A percentile compares a stretch with the other conserved stretches of the same genome.
These are phyloP conservation scores for Hirudinaria manillensis DNA, from an alignment of 2,888 invertebrate species.

Conservation along the genomic window DNA sequence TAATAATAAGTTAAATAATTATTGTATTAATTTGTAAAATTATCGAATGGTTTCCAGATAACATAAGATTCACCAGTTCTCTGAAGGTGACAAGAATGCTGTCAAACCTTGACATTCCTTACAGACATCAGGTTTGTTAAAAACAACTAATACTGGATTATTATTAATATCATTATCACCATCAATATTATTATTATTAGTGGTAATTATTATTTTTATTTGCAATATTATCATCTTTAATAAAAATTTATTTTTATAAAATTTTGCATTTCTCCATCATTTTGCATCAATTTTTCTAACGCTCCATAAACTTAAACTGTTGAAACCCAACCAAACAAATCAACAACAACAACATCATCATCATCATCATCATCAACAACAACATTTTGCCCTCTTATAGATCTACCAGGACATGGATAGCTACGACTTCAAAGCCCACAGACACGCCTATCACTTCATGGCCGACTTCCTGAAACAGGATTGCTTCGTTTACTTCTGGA, in stretches of 20 bases:
- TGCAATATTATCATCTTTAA: not conserved
- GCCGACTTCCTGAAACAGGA: slow-evolving; percentile 36
- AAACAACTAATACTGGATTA: too few species aligned
- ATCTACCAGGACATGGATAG: slow-evolving; percentile 34
- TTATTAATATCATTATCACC: too few species aligned
- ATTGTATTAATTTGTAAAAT: not conserved
- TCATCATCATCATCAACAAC: not conserved
- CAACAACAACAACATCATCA: not conserved
- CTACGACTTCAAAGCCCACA: slow-evolving; percentile 20
- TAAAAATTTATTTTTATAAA: not conserved
- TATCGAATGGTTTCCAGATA: slow-evolving; percentile 33
- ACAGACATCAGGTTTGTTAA: slow-evolving; percentile 33
- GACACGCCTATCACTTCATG: slow-evolving; percentile 33
- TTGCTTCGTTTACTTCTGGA: slow-evolving; percentile 35
- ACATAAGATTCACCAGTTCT: slow-evolving; percentile 36
- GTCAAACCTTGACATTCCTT: slow-evolving; percentile 35
- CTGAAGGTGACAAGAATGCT: slow-evolving; percentile 31
- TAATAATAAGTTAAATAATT: not conserved
- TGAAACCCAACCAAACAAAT: too few species aligned
- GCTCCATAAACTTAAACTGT: too few species aligned
- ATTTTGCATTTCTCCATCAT: not conserved
- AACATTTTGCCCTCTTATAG: too few species aligned
- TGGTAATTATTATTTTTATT: not conserved
- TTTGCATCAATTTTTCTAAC: too few species aligned
- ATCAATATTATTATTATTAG: too few species aligned